phyloP scores from a whole-genome alignment of 2,888 invertebrate genomes.

The Encarsia formosa region DNA sequence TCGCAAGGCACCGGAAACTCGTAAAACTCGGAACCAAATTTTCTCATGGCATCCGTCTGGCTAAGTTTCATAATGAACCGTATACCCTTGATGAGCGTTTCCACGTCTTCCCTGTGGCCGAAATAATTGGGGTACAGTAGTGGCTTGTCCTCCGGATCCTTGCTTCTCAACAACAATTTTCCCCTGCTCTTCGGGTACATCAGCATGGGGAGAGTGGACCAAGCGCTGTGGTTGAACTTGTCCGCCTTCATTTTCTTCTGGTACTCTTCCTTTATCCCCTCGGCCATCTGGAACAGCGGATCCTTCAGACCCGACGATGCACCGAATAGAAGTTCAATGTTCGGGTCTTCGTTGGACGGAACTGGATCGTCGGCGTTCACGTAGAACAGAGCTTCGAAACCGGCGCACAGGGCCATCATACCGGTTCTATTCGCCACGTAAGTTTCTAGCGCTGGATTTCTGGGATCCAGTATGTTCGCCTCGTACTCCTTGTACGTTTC shows the following conservation, averaged over 20 bases:
- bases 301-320: too few species aligned
- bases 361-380: neutral
- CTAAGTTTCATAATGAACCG: constrained; percentile 65
- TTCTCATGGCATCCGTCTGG: too few species aligned
- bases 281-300: too few species aligned
- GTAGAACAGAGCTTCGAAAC: neutral
- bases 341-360: neutral
- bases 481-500: constrained; percentile 68
- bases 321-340: too few species aligned
- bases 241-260: too few species aligned
- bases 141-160: constrained; percentile 51
- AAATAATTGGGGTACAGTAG: constrained; percentile 80
- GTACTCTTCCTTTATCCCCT: too few species aligned
- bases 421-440: neutral
- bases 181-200: constrained; percentile 70
- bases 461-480: constrained; percentile 17
- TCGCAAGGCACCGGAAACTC: too few species aligned
- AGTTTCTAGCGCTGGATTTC: neutral
- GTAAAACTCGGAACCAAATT: too few species aligned
- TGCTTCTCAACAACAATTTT: neutral
- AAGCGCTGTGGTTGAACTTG: too few species aligned
- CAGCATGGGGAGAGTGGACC: constrained; percentile 69
- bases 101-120: constrained; percentile 65
- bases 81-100: constrained; percentile 69
- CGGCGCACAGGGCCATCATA: neutral